A percentile compares a stretch with the other conserved stretches of the same genome.
phyloP scores from a whole-genome alignment of 2,113 vertebrate genomes.

The Mastomys natalensis region DNA sequence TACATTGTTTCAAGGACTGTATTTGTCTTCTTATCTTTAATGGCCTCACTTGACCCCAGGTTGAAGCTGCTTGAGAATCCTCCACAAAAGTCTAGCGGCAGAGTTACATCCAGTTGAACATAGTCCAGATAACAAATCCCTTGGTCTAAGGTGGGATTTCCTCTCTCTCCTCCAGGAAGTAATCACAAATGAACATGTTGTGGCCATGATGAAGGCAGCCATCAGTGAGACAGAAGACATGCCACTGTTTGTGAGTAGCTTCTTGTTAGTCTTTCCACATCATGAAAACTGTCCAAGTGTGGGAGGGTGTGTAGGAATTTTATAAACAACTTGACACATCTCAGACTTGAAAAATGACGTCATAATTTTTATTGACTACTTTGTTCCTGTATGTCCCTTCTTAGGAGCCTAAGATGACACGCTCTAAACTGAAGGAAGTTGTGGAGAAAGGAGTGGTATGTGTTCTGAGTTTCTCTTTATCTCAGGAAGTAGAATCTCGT shows the following conservation, averaged over 20 bases:
- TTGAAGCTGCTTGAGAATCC: neutral
- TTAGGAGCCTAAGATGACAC: slow-evolving; percentile 98
- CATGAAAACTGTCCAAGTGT: neutral
- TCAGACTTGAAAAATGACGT: neutral
- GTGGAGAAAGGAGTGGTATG: slow-evolving; percentile 96
- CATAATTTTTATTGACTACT: neutral
- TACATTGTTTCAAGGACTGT: neutral
- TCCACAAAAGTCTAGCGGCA: neutral
- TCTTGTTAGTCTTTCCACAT: neutral
- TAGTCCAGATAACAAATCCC: neutral
- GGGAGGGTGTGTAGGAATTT: neutral
- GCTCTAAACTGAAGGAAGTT: slow-evolving; percentile 96
- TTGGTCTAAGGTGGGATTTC: slow-evolving; percentile 45
- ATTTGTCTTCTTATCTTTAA: neutral
- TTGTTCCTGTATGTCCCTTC: slow-evolving; percentile 33
- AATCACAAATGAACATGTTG: slow-evolving; percentile 96
- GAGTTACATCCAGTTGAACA: neutral
- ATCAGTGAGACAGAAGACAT: slow-evolving; percentile 95
- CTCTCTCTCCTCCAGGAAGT: slow-evolving; percentile 91
- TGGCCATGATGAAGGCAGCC: slow-evolving; percentile 98
- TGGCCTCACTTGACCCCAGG: neutral
- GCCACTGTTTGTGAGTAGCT: slow-evolving; percentile 94
- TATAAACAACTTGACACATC: neutral
- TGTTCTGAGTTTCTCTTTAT: slow-evolving; percentile 36
- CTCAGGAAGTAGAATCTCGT: slow-evolving; percentile 26